Conservation (phyloP, 2,797 vertebrate genomes). For the Gymnopithys bicolor region DNA sequence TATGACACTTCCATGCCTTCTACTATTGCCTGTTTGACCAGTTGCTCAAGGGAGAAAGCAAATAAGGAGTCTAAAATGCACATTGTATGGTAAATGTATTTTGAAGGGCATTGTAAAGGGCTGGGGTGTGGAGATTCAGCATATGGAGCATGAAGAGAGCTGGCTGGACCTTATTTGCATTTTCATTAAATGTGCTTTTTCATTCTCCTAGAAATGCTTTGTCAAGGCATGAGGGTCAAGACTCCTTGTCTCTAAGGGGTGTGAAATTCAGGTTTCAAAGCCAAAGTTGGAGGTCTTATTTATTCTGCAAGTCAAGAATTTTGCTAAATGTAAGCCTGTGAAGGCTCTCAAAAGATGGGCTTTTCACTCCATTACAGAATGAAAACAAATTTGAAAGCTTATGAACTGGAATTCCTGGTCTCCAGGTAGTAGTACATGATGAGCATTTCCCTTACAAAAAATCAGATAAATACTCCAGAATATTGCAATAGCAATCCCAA, state of each 20-base stretch:
- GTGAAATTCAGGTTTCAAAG: neutral
- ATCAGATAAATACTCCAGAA: neutral
- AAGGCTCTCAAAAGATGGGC: neutral
- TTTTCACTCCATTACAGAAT: neutral
- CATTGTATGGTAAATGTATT: neutral
- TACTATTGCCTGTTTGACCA: neutral
- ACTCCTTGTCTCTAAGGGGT: neutral
- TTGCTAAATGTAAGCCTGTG: neutral
- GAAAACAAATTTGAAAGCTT: constrained; percentile 42
- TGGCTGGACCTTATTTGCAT: neutral
- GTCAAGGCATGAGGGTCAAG: neutral
- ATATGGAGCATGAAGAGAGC: neutral
- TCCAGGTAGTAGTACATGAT: neutral
- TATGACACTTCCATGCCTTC: neutral
- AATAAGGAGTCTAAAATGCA: neutral
- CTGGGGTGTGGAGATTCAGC: neutral
- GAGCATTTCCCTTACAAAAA: constrained; percentile 14
- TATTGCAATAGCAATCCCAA: constrained; percentile 18
- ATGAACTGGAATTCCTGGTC: constrained; percentile 21
- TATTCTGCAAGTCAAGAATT: neutral
- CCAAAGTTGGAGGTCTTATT: neutral
- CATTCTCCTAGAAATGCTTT: neutral
- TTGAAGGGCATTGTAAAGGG: neutral
- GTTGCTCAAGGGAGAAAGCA: constrained; percentile 1
- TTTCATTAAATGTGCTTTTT: neutral